These are phyloP conservation scores for Drosophila burlai DNA, from an alignment of 1,140 invertebrate genomes.

Conservation along the genomic window DNA sequence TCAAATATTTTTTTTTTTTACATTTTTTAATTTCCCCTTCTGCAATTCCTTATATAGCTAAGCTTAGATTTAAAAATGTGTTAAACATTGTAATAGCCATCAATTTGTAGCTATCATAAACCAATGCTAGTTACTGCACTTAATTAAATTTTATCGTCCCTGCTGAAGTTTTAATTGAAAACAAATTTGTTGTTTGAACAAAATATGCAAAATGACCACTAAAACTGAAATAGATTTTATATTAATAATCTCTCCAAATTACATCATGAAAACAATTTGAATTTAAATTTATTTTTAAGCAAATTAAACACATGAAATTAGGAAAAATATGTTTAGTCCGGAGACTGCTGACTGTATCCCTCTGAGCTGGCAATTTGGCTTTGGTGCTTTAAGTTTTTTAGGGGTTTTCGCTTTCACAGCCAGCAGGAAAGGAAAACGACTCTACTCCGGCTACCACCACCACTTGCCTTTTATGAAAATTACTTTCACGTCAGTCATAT, in stretches of 20 bases:
- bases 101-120: not conserved
- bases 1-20: too few relatives aligned
- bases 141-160: not conserved
- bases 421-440: slow-evolving; percentile 30
- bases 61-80: not conserved
- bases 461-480: slow-evolving; percentile 66
- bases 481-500: slow-evolving; percentile 81
- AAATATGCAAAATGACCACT: not conserved
- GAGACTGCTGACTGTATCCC: not conserved
- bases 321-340: not conserved
- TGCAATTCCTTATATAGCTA: too few relatives aligned
- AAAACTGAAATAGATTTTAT: not conserved
- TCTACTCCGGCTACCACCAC: slow-evolving; percentile 12
- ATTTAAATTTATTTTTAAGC: not conserved
- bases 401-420: slow-evolving; percentile 54
- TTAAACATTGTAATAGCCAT: too few relatives aligned
- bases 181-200: not conserved
- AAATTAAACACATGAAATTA: not conserved
- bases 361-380: slow-evolving; percentile 66
- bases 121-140: not conserved
- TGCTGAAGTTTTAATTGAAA: slow-evolving; percentile 3
- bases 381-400: slow-evolving; percentile 61
- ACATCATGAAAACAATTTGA: not conserved
- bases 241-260: not conserved
- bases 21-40: not conserved